phyloP scores from a whole-genome alignment of 2,113 vertebrate genomes.

The Macaca nemestrina region DNA sequence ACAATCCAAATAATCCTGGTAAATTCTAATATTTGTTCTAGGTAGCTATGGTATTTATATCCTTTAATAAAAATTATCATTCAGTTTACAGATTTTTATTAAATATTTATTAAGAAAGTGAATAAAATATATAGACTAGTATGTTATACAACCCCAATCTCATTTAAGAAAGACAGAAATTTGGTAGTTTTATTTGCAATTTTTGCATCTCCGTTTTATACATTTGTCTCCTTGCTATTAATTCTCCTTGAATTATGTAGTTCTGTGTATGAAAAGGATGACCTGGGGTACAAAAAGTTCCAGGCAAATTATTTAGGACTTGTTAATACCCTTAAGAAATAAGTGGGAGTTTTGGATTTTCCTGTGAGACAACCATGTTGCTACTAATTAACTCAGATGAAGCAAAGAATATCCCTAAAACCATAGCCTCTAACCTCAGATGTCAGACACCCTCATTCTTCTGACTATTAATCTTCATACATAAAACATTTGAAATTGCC shows the following conservation, averaged over 20 bases:
- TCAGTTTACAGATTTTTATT: neutral
- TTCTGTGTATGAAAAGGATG: constrained; percentile 28
- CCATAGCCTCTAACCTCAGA: constrained; percentile 37
- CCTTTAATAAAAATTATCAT: neutral
- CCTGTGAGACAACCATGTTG: constrained; percentile 35
- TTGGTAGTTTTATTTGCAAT: neutral
- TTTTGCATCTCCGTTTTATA: neutral
- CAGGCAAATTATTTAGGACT: neutral
- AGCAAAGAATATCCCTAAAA: constrained; percentile 35
- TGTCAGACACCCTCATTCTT: neutral
- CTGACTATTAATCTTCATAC: neutral
- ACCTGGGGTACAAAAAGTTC: neutral
- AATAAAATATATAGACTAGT: neutral
- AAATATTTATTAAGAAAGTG: neutral
- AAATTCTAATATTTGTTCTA: neutral
- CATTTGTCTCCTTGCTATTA: neutral
- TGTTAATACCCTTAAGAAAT: constrained; percentile 48
- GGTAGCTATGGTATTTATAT: neutral
- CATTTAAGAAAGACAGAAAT: neutral
- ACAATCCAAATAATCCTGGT: neutral
- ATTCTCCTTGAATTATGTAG: neutral
- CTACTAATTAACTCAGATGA: constrained; percentile 57
- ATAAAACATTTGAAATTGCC: constrained; percentile 37
- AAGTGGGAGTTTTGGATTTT: neutral
- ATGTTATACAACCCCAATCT: neutral